Conservation (phyloP, 2,113 vertebrate genomes). For the Tympanuchus pallidicinctus region DNA sequence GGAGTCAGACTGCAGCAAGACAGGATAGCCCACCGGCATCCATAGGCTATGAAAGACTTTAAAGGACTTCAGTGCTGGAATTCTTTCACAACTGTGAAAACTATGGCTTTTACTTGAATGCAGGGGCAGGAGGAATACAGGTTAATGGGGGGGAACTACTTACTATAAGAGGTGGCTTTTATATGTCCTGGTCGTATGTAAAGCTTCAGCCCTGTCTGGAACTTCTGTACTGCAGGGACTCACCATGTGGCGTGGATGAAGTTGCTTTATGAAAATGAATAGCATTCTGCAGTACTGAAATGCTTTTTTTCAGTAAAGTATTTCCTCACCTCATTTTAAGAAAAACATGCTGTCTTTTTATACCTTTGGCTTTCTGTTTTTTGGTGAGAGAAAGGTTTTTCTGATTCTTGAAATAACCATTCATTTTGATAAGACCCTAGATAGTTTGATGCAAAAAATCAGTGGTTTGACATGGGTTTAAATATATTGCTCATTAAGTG, state of each 20-base stretch:
- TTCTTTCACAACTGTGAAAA: not conserved
- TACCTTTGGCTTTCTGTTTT: not conserved
- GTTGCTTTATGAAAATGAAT: not conserved
- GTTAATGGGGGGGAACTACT: not conserved
- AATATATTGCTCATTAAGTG: not conserved
- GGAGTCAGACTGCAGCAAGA: not conserved
- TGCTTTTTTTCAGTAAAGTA: not conserved
- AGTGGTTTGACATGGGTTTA: not conserved
- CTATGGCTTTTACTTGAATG: not conserved
- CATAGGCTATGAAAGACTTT: not conserved
- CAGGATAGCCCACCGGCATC: rapidly evolving
- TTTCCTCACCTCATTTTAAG: rapidly evolving
- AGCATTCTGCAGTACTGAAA: not conserved
- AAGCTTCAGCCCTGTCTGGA: not conserved
- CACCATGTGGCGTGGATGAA: rapidly evolving
- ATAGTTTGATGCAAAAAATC: not conserved
- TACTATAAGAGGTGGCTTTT: not conserved
- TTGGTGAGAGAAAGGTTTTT: not conserved
- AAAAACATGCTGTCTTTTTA: not conserved
- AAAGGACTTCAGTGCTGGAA: not conserved
- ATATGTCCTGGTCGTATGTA: not conserved
- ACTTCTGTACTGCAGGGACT: rapidly evolving
- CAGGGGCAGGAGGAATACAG: not conserved
- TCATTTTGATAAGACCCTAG: not conserved
- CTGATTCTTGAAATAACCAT: not conserved